A percentile compares a stretch with the other conserved stretches of the same genome.
Conservation (phyloP, 2,797 vertebrate genomes). For the Lagothrix lagotricha region DNA sequence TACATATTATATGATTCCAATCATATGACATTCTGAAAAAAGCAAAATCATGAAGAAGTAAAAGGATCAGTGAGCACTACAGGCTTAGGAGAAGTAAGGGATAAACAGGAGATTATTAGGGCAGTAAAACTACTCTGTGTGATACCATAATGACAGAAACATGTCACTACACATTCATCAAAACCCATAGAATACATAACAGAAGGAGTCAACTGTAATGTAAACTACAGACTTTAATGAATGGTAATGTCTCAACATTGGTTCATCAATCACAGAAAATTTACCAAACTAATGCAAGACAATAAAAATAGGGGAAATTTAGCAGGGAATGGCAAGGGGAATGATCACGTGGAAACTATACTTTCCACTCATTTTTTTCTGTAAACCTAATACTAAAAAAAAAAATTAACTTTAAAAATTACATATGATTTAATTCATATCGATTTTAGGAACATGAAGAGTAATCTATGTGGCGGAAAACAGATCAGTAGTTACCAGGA, state of each 20-base stretch:
- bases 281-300: neutral
- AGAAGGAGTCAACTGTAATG: neutral
- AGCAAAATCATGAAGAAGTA: neutral
- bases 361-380: neutral
- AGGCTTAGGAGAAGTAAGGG: neutral
- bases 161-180: neutral
- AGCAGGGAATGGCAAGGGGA: neutral
- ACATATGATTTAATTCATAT: neutral
- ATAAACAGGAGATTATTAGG: neutral
- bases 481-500: neutral
- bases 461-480: neutral
- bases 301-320: neutral
- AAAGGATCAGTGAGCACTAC: neutral
- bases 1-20: neutral
- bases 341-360: neutral
- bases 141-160: neutral
- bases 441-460: neutral
- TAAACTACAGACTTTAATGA: neutral
- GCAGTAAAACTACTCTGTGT: neutral
- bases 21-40: neutral
- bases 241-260: neutral
- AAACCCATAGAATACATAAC: neutral
- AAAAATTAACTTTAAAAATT: neutral
- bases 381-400: neutral
- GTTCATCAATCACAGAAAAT: neutral